These are phyloP conservation scores for Tachycineta bicolor DNA, from an alignment of 2,113 vertebrate genomes.

Conservation along the genomic window DNA sequence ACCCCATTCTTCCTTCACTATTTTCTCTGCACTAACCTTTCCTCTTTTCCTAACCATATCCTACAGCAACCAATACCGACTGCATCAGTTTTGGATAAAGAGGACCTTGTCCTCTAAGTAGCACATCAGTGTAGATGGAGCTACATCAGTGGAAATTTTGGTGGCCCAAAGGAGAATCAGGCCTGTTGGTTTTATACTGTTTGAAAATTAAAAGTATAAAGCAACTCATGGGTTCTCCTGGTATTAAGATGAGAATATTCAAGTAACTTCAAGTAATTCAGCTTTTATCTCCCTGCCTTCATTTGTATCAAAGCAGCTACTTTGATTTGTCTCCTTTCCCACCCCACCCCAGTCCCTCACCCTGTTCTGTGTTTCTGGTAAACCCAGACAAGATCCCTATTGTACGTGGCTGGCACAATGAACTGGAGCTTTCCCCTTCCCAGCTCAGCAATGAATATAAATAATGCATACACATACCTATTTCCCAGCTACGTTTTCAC, in stretches of 20 bases:
- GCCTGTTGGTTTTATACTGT: slow-evolving; percentile 42
- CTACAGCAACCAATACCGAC: slow-evolving; percentile 51
- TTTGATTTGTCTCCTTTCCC: slow-evolving; percentile 69
- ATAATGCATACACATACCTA: slow-evolving; percentile 77
- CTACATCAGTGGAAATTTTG: background rate
- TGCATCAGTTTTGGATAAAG: slow-evolving; percentile 61
- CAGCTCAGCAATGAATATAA: slow-evolving; percentile 74
- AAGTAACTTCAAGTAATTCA: slow-evolving; percentile 82
- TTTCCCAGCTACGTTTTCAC: slow-evolving; percentile 84
- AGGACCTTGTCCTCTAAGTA: background rate
- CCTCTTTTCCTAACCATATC: slow-evolving; percentile 57
- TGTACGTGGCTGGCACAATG: slow-evolving; percentile 66
- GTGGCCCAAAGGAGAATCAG: slow-evolving; percentile 12
- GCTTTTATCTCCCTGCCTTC: slow-evolving; percentile 78
- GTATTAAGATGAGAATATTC: slow-evolving; percentile 77
- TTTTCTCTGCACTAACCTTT: slow-evolving; percentile 50
- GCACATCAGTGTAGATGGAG: background rate
- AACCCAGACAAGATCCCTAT: slow-evolving; percentile 66
- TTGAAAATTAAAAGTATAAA: slow-evolving; percentile 69
- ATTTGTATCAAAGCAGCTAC: slow-evolving; percentile 70
- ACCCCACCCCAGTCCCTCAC: slow-evolving; percentile 60
- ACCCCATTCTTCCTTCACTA: slow-evolving; percentile 37
- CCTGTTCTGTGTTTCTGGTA: slow-evolving; percentile 65
- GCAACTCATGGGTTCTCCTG: slow-evolving; percentile 55
- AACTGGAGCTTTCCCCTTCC: slow-evolving; percentile 71